Conservation (phyloP, 2,113 vertebrate genomes). For the Vidua chalybeata region DNA sequence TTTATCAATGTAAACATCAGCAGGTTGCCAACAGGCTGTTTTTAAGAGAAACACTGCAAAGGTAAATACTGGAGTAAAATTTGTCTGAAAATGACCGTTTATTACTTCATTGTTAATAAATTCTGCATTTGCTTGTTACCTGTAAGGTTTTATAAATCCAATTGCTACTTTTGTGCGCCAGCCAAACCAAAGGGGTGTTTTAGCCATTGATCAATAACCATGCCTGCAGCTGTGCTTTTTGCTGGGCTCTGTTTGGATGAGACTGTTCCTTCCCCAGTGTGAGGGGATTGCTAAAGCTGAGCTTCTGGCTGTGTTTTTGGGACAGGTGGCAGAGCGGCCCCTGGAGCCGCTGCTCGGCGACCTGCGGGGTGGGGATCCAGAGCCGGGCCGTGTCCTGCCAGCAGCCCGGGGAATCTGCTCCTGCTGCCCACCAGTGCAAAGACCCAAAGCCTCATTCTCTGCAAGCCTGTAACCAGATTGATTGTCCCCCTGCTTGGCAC, state of each 20-base stretch:
- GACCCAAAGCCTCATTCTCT: constrained; percentile 79
- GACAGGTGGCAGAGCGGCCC: constrained; percentile 82
- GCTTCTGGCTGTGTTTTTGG: background rate
- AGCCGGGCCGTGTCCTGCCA: constrained; percentile 83
- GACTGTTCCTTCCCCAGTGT: background rate
- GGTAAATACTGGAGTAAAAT: background rate
- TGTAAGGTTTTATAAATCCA: background rate
- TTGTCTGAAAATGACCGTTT: background rate
- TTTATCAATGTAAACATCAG: background rate
- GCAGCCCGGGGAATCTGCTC: constrained; percentile 53
- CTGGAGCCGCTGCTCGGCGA: constrained; percentile 86
- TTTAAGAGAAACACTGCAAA: background rate
- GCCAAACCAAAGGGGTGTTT: background rate
- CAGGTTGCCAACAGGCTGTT: background rate
- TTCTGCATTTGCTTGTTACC: background rate
- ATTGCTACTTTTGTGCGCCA: background rate
- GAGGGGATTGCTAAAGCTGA: background rate
- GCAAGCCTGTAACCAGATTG: constrained; percentile 86
- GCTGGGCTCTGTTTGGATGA: background rate
- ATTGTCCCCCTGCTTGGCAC: constrained; percentile 87
- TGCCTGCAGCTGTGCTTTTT: background rate
- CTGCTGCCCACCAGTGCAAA: constrained; percentile 70
- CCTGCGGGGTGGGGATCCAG: constrained; percentile 89
- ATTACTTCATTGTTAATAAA: background rate
- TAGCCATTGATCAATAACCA: background rate